Evolutionary conservation across 1,140 invertebrate species (phyloP).

Genomic region (Cryptotermes secundus): DNA sequence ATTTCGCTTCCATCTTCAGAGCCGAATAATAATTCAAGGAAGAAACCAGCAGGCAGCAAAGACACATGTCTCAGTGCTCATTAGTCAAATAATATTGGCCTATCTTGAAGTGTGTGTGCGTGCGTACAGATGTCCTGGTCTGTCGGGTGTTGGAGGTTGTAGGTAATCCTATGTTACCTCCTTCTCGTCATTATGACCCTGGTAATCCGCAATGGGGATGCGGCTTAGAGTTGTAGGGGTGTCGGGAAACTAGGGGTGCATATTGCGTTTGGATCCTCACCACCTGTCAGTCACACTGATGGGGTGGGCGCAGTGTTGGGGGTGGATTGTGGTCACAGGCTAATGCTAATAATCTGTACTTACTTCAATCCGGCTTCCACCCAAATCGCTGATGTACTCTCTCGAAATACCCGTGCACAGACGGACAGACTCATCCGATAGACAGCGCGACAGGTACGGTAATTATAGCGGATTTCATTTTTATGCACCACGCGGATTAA

Average conservation of each 20-base stretch:
- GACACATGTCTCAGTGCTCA: no score
- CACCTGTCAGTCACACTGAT: constrained; percentile 9
- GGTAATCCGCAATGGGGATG: background rate
- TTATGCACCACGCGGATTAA: no score
- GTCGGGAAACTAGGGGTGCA: background rate
- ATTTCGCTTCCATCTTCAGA: no score
- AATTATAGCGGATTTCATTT: no score
- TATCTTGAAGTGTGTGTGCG: background rate
- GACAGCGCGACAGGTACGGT: no score
- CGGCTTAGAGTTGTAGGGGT: background rate
- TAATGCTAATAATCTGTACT: background rate
- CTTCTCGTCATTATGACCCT: background rate
- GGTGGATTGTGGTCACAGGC: background rate
- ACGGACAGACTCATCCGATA: no score
- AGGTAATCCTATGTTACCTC: no score
- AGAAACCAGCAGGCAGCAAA: no score
- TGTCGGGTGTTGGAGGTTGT: no score
- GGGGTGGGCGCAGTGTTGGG: background rate
- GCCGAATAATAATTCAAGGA: no score
- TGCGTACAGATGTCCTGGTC: background rate
- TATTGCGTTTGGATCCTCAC: background rate
- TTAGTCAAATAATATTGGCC: background rate
- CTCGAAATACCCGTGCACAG: no score
- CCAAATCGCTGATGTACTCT: background rate
- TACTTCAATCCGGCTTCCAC: background rate